Base-by-base conservation (phyloP, 2,797 vertebrate genomes). In the Hoplostethus atlanticus region DNA sequence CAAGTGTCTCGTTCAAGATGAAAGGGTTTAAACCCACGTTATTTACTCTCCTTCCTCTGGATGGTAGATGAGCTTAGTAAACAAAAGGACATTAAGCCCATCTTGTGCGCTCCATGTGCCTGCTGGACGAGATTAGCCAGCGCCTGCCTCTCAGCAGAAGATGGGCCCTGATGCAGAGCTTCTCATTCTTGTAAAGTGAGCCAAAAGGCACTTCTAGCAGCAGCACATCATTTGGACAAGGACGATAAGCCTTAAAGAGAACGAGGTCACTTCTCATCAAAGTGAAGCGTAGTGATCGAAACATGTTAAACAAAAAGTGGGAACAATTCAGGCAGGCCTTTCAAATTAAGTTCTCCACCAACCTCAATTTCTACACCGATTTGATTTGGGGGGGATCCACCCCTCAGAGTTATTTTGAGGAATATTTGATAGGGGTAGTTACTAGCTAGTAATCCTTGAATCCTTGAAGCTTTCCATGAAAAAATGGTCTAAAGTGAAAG, bases 11-110 rank as follows among this genome's bases (percentile, higher is more conserved):
- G 17, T 52, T 73, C 9, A 30, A 77, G 82, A 85, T 86, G 66
- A 89, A 84, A 85, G 77, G 68, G 40, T 85, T 90, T 86, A 84
- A 84, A 82, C 66, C 71, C 69, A 76, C 63, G 87, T 71, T 68
- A 73, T 73, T 67, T 61, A 74, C 75, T 76, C 40, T 34, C 69
- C 81, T 54, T 86, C 76, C 78, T 82, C 72, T 34, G 53, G 68
- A 79, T 84, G 63, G 69, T 76, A 76, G 77, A 87, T 81, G 79
- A 90, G 87, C 79, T 87, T 80, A 80, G 80, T 86, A 91, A 90
- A 90, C 84, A 92, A 91, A 90, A 75, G 78, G 76, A 84, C 79
- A 84, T 89, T 84, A 87, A 86, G 74, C 76, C 76, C 72, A 79
- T 90, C 71, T 72, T 81, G 65, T 73, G 77, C 16, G 12, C 65